Evolutionary conservation across 2,113 vertebrate genomes (phyloP).

Genomic region (Panthera tigris): DNA sequence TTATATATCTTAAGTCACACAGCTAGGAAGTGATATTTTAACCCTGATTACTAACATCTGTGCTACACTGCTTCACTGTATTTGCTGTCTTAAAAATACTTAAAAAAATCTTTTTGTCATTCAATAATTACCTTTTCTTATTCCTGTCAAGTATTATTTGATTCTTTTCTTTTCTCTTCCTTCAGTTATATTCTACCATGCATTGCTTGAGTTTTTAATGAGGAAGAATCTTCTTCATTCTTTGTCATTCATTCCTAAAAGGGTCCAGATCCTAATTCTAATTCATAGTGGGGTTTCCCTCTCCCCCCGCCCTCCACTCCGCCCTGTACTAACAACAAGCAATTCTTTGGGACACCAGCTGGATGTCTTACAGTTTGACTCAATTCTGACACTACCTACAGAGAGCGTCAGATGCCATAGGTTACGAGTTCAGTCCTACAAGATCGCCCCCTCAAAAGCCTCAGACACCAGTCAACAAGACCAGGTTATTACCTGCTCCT

Average conservation of each 20-base stretch:
- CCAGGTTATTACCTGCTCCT: neutral
- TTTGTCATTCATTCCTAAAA: neutral
- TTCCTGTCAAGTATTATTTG: neutral
- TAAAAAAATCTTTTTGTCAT: neutral
- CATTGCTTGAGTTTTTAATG: neutral
- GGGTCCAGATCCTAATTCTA: neutral
- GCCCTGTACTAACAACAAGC: neutral
- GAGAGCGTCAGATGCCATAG: neutral
- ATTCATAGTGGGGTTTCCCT: neutral
- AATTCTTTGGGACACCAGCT: neutral
- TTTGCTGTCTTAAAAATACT: neutral
- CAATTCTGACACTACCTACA: neutral
- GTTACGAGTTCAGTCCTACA: neutral
- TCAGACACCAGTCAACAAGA: neutral
- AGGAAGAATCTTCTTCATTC: neutral
- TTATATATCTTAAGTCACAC: neutral
- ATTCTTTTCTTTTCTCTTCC: neutral
- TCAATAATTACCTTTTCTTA: neutral
- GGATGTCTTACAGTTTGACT: neutral
- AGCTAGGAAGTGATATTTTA: neutral
- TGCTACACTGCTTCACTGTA: neutral
- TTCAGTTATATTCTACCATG: neutral
- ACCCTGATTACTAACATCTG: neutral
- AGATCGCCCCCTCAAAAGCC: neutral
- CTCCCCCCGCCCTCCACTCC: no score